A percentile compares a stretch with the other conserved stretches of the same genome.
These are phyloP conservation scores for Spatulosminthurus flaviceps DNA, from an alignment of 2,888 invertebrate species.

Conservation along the genomic window DNA sequence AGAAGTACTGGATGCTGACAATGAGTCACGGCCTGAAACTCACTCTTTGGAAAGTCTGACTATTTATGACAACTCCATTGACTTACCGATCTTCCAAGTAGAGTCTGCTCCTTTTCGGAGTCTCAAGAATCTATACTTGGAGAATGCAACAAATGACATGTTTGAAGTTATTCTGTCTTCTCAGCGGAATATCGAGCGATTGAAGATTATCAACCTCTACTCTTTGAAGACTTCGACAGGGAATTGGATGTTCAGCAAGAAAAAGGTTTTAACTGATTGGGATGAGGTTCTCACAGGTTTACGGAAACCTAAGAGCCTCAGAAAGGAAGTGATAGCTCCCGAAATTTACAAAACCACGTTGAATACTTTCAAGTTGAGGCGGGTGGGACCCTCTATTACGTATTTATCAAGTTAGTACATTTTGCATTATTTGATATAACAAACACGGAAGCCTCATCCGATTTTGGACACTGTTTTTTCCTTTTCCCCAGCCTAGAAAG, in stretches of 20 bases:
- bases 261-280: background rate
- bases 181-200: background rate
- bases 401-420: background rate
- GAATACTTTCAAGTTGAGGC: background rate
- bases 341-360: background rate
- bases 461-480: no score
- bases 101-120: background rate
- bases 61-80: background rate
- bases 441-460: no score
- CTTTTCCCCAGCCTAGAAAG: background rate
- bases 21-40: background rate
- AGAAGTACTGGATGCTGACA: background rate
- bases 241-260: background rate
- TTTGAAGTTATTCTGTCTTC: background rate
- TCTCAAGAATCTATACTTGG: background rate
- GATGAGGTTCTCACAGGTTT: background rate
- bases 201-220: background rate
- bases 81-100: background rate
- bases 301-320: background rate
- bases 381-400: background rate
- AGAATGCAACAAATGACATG: background rate
- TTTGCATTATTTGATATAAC: no score
- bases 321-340: background rate
- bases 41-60: slow-evolving; percentile 5
- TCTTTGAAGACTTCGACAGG: background rate